Conservation (phyloP, 2,113 vertebrate species). For the Myotis lucifugus region DNA sequence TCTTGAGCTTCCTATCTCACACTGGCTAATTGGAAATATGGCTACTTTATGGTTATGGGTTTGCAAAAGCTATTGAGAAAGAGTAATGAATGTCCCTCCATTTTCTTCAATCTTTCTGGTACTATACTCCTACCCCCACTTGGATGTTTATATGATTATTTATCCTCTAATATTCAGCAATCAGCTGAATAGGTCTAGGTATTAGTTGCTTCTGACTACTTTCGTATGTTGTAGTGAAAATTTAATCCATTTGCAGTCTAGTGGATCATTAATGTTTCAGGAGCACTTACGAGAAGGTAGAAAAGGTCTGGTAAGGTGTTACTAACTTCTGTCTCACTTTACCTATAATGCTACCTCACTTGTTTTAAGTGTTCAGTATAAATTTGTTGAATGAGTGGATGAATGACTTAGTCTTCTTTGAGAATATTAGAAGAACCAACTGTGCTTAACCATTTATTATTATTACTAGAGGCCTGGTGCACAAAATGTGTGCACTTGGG, state of each 20-base stretch:
- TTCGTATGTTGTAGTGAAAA: not conserved
- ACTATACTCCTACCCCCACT: not conserved
- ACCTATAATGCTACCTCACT: not conserved
- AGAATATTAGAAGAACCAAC: conserved; percentile 32
- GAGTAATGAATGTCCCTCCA: not conserved
- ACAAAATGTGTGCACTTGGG: no score
- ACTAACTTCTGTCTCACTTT: not conserved
- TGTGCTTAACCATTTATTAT: not conserved
- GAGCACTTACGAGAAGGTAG: not conserved
- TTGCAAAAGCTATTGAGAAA: conserved; percentile 4
- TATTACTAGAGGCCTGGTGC: not conserved
- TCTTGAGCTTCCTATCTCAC: not conserved
- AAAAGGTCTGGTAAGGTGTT: not conserved
- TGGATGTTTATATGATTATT: not conserved
- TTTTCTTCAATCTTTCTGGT: conserved; percentile 19
- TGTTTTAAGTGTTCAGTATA: not conserved
- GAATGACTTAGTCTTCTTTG: conserved; percentile 36
- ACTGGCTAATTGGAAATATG: not conserved
- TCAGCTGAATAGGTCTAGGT: not conserved
- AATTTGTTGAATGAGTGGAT: not conserved
- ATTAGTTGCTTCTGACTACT: not conserved
- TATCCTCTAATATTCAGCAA: not conserved
- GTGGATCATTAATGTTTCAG: not conserved
- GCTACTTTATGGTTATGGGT: not conserved
- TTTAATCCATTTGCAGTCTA: not conserved